Evolutionary conservation across 2,113 vertebrate genomes (phyloP).

Genomic region (Sceloporus tristichus): DNA sequence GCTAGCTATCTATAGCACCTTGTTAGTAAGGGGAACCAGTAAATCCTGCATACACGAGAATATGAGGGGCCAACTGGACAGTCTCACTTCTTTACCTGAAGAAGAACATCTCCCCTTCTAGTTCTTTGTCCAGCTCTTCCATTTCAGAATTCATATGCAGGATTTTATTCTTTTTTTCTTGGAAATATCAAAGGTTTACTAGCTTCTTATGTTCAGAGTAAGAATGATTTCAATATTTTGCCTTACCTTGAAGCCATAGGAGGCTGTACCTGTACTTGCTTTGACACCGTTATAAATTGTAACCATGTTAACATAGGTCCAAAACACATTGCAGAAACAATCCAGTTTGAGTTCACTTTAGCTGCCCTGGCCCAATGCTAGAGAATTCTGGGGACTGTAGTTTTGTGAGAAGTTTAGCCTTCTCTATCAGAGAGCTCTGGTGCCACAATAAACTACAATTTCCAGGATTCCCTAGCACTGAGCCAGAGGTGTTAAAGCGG

Average conservation of each 20-base stretch:
- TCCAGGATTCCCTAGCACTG: too few species aligned
- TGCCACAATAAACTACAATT: too few species aligned
- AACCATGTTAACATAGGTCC: too few species aligned
- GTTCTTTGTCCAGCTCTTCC: too few species aligned
- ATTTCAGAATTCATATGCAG: neutral
- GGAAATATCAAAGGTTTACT: neutral
- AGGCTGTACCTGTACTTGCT: neutral
- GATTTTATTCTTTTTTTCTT: neutral
- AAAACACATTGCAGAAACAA: too few species aligned
- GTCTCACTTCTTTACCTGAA: constrained; percentile 24
- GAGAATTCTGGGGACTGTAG: too few species aligned
- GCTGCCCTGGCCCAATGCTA: too few species aligned
- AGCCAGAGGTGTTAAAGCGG: too few species aligned
- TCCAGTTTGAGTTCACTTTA: too few species aligned
- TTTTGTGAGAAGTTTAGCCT: too few species aligned
- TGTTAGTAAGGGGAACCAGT: neutral
- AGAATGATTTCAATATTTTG: neutral
- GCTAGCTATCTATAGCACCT: neutral
- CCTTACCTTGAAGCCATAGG: neutral
- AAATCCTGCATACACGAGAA: neutral
- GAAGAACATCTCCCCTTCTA: neutral
- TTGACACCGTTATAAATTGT: too few species aligned
- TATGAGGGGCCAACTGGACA: neutral
- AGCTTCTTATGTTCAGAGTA: neutral
- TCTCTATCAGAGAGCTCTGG: too few species aligned